These are phyloP conservation scores for Platycnemis pennipes DNA, from an alignment of 2,888 invertebrate genomes.

Conservation along the genomic window DNA sequence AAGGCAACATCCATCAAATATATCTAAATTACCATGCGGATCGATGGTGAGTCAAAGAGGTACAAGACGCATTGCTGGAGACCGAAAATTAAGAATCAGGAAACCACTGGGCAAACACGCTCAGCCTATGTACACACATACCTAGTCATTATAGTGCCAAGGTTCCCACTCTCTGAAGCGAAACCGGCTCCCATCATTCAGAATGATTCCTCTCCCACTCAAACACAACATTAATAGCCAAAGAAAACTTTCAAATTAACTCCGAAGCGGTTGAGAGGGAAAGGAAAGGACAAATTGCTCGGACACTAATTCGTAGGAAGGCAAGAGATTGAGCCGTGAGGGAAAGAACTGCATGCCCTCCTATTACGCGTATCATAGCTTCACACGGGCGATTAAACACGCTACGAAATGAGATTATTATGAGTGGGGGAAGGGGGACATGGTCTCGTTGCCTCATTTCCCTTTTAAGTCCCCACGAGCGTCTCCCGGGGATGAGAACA, in stretches of 20 bases:
- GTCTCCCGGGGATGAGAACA: not conserved
- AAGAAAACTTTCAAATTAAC: slow-evolving; percentile 7
- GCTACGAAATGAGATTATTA: not conserved
- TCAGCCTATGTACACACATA: not conserved
- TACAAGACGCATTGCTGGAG: not conserved
- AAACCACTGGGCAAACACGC: not conserved
- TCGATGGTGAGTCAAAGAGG: not conserved
- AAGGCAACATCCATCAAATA: not conserved
- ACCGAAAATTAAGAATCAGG: not conserved
- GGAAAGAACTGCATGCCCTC: not conserved
- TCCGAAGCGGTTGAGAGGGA: not conserved
- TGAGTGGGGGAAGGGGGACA: not conserved
- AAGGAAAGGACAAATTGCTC: not conserved
- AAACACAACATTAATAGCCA: not conserved
- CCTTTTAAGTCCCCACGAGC: not conserved
- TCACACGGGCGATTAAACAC: not conserved
- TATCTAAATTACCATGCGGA: not conserved
- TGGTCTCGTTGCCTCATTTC: not conserved
- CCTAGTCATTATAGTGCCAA: not conserved
- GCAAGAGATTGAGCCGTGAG: no score
- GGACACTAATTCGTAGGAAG: no score
- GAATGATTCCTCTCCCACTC: not conserved
- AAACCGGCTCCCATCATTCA: not conserved
- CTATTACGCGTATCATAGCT: not conserved
- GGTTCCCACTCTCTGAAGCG: not conserved